Evolutionary conservation across 2,113 vertebrate species (phyloP).

Genomic region (Hippoglossus stenolepis): DNA sequence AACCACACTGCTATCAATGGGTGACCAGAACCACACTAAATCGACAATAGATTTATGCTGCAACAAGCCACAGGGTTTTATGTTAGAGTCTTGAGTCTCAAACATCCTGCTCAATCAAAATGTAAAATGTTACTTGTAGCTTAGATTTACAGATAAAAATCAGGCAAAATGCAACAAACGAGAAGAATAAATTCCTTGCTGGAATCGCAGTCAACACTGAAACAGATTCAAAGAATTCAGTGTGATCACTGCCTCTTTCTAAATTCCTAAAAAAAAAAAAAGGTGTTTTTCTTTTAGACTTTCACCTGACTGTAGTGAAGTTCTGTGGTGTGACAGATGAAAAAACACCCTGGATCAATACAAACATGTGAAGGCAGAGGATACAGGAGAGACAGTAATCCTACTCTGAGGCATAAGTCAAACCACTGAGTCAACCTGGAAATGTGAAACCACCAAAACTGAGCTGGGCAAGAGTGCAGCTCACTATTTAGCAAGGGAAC

Average conservation of each 20-base stretch:
- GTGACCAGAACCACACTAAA: neutral
- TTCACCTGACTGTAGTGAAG: neutral
- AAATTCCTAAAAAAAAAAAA: neutral
- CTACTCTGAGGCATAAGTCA: conserved; percentile 20
- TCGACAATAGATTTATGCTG: neutral
- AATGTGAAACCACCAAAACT: conserved; percentile 32
- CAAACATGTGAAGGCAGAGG: conserved; percentile 10
- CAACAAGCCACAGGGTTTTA: neutral
- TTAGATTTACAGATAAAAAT: neutral
- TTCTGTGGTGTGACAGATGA: neutral
- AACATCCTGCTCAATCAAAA: neutral
- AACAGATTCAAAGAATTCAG: neutral
- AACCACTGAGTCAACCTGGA: conserved; percentile 21
- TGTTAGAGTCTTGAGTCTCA: neutral
- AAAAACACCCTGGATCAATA: conserved; percentile 21
- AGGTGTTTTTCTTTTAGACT: neutral
- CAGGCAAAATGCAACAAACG: no score
- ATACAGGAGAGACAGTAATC: conserved; percentile 37
- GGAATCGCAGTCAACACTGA: neutral
- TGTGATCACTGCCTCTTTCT: neutral
- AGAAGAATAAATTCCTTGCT: neutral
- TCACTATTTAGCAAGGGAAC: no score
- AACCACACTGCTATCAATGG: neutral
- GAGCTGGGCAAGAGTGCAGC: neutral
- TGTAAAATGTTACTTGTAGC: neutral